Conservation (phyloP, 1,140 invertebrate genomes). For the Drosophila orena region DNA sequence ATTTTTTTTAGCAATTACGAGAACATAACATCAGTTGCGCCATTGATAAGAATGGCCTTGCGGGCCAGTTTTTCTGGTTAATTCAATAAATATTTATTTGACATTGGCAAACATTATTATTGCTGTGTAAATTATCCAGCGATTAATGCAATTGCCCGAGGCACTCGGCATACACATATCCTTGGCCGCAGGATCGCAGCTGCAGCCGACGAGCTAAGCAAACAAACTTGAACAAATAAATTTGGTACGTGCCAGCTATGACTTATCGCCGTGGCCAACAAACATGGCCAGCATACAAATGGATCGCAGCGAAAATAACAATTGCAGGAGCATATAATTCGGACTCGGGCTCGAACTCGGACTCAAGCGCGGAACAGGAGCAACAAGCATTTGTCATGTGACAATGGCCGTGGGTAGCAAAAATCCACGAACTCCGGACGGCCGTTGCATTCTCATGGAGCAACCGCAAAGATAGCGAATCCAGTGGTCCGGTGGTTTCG, state of each 20-base stretch:
- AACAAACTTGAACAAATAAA: constrained; percentile 72
- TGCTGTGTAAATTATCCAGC: constrained; percentile 60
- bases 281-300: constrained; percentile 59
- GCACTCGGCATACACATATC: constrained; percentile 13
- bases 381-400: constrained; percentile 77
- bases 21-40: too few relatives aligned
- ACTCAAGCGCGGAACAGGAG: constrained; percentile 10
- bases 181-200: constrained; percentile 23
- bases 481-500: constrained; percentile 4
- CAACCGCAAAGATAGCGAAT: constrained; percentile 37
- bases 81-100: constrained; percentile 59
- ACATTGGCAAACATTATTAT: constrained; percentile 51
- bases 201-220: constrained; percentile 40
- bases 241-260: constrained; percentile 71
- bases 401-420: constrained; percentile 48
- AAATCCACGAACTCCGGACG: constrained; percentile 44
- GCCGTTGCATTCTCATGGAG: constrained; percentile 47
- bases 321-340: constrained; percentile 16
- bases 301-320: constrained; percentile 50
- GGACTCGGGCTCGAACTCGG: background rate
- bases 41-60: constrained; percentile 18
- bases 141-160: constrained; percentile 52
- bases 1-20: constrained; percentile 23
- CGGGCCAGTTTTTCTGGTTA: constrained; percentile 27
- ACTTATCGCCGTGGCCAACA: constrained; percentile 56